A percentile compares a stretch with the other conserved stretches of the same genome.
phyloP scores from a whole-genome alignment of 2,888 invertebrate genomes.

The Lasioglossum oenotherae region DNA sequence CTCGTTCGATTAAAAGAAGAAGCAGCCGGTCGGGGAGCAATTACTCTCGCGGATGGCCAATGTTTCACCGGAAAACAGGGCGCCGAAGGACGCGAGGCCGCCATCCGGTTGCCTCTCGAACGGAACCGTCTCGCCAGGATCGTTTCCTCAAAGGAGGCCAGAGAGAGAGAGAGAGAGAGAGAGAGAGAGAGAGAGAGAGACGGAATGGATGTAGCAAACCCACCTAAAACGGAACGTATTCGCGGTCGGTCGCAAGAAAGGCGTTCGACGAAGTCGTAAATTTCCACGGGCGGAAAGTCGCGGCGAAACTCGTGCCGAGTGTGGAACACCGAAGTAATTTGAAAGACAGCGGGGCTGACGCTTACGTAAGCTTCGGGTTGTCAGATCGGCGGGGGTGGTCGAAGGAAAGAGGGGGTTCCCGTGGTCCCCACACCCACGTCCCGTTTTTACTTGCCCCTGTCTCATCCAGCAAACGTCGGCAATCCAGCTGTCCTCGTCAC shows the following conservation, averaged over 20 bases:
- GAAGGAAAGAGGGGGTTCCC: neutral
- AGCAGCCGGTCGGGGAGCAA: slow-evolving; percentile 12
- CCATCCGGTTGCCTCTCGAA: neutral
- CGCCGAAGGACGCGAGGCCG: slow-evolving; percentile 9
- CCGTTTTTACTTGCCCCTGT: slow-evolving; percentile 20
- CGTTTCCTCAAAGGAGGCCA: neutral
- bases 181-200: neutral
- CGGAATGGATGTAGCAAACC: neutral
- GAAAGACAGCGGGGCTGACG: slow-evolving; percentile 65
- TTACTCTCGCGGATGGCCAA: slow-evolving; percentile 23
- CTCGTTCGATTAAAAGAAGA: slow-evolving; percentile 14
- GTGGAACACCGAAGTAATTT: slow-evolving; percentile 66
- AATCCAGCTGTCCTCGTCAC: slow-evolving; percentile 38
- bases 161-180: neutral
- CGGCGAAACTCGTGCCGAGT: slow-evolving; percentile 46
- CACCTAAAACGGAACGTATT: slow-evolving; percentile 19
- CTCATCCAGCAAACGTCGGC: slow-evolving; percentile 46
- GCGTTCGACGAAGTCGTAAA: slow-evolving; percentile 58
- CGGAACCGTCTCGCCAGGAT: neutral
- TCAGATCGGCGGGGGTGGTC: slow-evolving; percentile 55
- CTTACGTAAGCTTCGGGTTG: slow-evolving; percentile 65
- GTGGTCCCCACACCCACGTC: slow-evolving; percentile 13
- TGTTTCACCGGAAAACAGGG: slow-evolving; percentile 3
- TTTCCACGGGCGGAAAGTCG: slow-evolving; percentile 50
- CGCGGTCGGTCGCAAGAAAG: slow-evolving; percentile 48